Conservation (phyloP, 2,888 invertebrate genomes). For the Xylota sylvarum region DNA sequence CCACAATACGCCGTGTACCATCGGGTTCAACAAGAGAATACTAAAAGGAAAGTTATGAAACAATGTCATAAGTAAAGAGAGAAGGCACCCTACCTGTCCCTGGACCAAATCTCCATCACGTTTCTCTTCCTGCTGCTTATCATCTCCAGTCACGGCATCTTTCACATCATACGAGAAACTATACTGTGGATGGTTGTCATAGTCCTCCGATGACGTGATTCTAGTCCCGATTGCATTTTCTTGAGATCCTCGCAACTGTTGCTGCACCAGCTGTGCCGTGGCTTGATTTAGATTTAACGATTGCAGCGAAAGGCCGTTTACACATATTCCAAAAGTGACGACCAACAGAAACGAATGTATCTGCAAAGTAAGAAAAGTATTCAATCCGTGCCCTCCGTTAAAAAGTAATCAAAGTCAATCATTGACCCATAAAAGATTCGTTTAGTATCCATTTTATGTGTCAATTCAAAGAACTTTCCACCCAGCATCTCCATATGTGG, state of each 20-base stretch:
- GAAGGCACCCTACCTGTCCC: constrained; percentile 75
- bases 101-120: constrained; percentile 79
- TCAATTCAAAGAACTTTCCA: constrained; percentile 31
- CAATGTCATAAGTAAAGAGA: background rate
- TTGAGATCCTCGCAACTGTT: constrained; percentile 73
- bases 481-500: constrained; percentile 47
- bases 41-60: constrained; percentile 40
- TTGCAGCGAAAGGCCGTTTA: constrained; percentile 78
- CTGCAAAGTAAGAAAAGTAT: constrained; percentile 40
- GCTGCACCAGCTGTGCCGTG: constrained; percentile 72
- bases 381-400: constrained; percentile 24
- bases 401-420: constrained; percentile 35
- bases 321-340: constrained; percentile 54
- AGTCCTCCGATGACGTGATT: constrained; percentile 80
- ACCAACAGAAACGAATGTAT: constrained; percentile 63
- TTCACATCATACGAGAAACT: constrained; percentile 79
- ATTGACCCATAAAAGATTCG: constrained; percentile 25
- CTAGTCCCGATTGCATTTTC: constrained; percentile 78
- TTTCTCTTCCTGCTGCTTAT: constrained; percentile 79
- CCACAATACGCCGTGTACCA: constrained; percentile 76
- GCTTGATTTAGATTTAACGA: constrained; percentile 80
- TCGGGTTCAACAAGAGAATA: constrained; percentile 78
- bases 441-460: constrained; percentile 44
- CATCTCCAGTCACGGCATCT: constrained; percentile 79
- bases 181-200: constrained; percentile 78